Conservation (phyloP, 2,797 vertebrate species). For the Thaleichthys pacificus region DNA sequence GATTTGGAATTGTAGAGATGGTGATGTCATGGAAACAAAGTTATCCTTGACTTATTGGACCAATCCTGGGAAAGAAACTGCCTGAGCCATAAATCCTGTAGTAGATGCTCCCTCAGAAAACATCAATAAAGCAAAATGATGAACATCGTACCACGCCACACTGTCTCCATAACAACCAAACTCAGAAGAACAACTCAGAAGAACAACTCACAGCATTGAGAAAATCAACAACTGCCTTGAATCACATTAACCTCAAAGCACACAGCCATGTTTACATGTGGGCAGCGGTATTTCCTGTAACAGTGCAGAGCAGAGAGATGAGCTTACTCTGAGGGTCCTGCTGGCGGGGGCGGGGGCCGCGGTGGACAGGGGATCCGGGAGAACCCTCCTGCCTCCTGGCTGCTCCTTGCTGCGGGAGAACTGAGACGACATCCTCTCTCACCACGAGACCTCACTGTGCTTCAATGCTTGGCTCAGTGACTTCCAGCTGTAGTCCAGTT, state of each 20-base stretch:
- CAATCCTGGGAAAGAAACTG: neutral
- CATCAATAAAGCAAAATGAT: neutral
- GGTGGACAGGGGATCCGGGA: slow-evolving; percentile 81
- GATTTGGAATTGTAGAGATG: neutral
- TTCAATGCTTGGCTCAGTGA: slow-evolving; percentile 37
- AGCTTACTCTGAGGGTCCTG: slow-evolving; percentile 86
- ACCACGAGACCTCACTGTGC: slow-evolving; percentile 49
- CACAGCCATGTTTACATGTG: slow-evolving; percentile 35
- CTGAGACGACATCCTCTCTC: slow-evolving; percentile 76
- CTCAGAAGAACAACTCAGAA: neutral
- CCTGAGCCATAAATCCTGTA: neutral
- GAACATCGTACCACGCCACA: neutral
- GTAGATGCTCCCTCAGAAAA: neutral
- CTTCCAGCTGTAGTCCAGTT: slow-evolving; percentile 20
- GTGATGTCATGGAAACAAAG: slow-evolving; percentile 18
- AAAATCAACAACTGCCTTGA: neutral
- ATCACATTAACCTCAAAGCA: neutral
- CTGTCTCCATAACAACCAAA: neutral
- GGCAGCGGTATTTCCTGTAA: slow-evolving; percentile 51
- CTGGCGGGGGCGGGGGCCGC: slow-evolving; percentile 75
- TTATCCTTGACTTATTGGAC: slow-evolving; percentile 8
- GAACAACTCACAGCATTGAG: neutral
- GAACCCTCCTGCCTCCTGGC: slow-evolving; percentile 72
- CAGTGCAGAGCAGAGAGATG: slow-evolving; percentile 27
- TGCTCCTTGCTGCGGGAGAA: slow-evolving; percentile 84